phyloP scores from a whole-genome alignment of 2,797 vertebrate species.

The Poecilia velifera region DNA sequence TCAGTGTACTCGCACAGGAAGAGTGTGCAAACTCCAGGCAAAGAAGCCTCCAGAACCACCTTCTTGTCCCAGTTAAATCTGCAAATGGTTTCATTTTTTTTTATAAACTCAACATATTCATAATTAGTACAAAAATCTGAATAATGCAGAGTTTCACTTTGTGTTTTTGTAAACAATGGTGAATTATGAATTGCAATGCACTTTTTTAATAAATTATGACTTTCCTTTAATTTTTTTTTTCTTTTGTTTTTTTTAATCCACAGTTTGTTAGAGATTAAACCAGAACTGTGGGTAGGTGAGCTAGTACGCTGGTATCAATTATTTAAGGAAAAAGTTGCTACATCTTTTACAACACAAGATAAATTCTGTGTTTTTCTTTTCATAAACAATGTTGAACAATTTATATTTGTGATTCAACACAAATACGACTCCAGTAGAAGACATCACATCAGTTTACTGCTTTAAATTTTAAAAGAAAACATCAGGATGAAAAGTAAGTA shows the following conservation, averaged over 20 bases:
- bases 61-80: background rate
- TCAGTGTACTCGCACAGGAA: background rate
- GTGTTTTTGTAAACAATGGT: background rate
- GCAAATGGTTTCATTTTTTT: background rate
- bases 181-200: background rate
- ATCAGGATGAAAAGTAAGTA: constrained; percentile 11
- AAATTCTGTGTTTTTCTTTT: constrained; percentile 27
- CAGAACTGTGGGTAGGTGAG: constrained; percentile 2
- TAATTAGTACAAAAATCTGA: background rate
- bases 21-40: background rate
- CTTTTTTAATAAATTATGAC: background rate
- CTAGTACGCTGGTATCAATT: background rate
- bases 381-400: constrained; percentile 16
- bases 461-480: constrained; percentile 18
- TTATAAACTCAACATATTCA: background rate
- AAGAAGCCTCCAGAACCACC: background rate
- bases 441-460: constrained; percentile 14
- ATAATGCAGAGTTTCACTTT: background rate
- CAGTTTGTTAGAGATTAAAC: background rate
- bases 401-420: constrained; percentile 13
- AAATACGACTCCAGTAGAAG: constrained; percentile 38
- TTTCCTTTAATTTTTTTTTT: background rate
- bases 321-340: constrained; percentile 5
- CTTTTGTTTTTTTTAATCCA: background rate
- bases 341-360: constrained; percentile 14